Percentiles rank a stretch among this genome's conserved stretches.
Evolutionary conservation across 2,113 vertebrate species (phyloP).

Genomic region (Elephantulus edwardii): DNA sequence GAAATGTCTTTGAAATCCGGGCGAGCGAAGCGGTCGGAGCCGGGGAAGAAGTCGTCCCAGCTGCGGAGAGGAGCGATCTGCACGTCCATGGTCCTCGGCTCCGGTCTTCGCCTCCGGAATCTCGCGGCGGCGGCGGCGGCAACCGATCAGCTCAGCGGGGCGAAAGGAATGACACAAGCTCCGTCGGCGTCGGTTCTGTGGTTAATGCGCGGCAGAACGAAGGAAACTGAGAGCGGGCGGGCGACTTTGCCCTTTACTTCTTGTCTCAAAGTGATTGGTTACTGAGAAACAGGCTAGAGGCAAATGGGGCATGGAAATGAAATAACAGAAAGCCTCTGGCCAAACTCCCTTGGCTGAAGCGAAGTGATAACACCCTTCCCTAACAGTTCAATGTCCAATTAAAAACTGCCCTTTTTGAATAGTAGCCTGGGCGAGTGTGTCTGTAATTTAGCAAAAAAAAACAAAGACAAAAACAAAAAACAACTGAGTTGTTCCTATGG

Average conservation of each 20-base stretch:
- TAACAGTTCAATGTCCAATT: not conserved
- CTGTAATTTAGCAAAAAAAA: not conserved
- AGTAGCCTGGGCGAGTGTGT: not conserved
- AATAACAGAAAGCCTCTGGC: not conserved
- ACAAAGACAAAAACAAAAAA: too few species aligned
- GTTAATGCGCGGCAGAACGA: not conserved
- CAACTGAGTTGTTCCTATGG: slow-evolving; percentile 24
- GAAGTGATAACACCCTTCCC: not conserved
- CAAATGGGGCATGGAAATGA: not conserved
- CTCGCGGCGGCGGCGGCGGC: slow-evolving; percentile 28
- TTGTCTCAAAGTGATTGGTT: slow-evolving; percentile 8
- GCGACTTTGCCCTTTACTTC: not conserved
- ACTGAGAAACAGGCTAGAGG: not conserved
- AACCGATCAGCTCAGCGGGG: not conserved
- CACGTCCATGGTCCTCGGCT: slow-evolving; percentile 85
- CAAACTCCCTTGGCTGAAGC: not conserved
- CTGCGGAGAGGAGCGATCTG: slow-evolving; percentile 86
- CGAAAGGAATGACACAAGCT: not conserved
- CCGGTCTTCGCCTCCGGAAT: slow-evolving; percentile 39
- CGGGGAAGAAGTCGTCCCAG: slow-evolving; percentile 94
- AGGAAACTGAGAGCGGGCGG: slow-evolving; percentile 21
- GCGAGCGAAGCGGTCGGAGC: slow-evolving; percentile 88
- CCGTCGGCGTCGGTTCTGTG: not conserved
- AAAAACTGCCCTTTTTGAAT: not conserved
- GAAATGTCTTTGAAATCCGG: slow-evolving; percentile 90